Base-by-base conservation (phyloP, 1,140 invertebrate genomes). In the Amyelois transitella region DNA sequence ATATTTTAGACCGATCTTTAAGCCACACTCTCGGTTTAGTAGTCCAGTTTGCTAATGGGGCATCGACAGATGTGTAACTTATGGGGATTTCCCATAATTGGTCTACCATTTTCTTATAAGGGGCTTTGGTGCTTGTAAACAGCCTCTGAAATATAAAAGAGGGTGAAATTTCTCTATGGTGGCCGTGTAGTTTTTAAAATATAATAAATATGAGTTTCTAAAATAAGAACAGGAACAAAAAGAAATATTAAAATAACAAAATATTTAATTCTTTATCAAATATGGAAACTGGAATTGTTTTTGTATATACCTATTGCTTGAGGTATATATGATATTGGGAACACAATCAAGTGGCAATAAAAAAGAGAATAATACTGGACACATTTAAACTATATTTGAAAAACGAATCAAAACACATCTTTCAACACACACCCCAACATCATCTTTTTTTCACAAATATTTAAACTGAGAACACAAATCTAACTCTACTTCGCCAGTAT, bases 21-120 rank as follows among this genome's bases (percentile, higher is more conserved):
- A 89, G 71, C 83, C 86, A 88, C 4, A 76, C 48, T 45, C 67
- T 72, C 0, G 85, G 82, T n/a, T 47, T 43, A 0, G 73, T 70
- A 5, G 58, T 65, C 77, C 73, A 77, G 14, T 53, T 57, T 12
- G 45, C 54, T 0, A 1, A 17, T 1, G 66, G 63, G 0, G 66
- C 56, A 18, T 68, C 74, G 20, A 72, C 53, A 0, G 62, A 28
- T 0, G 72, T 64, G 57, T 81, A 89, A 38, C 80, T 86, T 43
- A 89, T 72, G 5, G 88, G 88, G 7, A 89, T 81, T 18, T 78
- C 73, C 88, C 88, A 89, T 4, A 85, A 53, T 64, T 83, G 81
- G 5, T 84, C 66, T 7, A 69, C 32, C 68, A 75, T 76, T 28
- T 44, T 62, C 44, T 68, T 67, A 63, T 77, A 74, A 0, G 68